Conservation (phyloP, 2,113 vertebrate species). For the Chaenocephalus aceratus region DNA sequence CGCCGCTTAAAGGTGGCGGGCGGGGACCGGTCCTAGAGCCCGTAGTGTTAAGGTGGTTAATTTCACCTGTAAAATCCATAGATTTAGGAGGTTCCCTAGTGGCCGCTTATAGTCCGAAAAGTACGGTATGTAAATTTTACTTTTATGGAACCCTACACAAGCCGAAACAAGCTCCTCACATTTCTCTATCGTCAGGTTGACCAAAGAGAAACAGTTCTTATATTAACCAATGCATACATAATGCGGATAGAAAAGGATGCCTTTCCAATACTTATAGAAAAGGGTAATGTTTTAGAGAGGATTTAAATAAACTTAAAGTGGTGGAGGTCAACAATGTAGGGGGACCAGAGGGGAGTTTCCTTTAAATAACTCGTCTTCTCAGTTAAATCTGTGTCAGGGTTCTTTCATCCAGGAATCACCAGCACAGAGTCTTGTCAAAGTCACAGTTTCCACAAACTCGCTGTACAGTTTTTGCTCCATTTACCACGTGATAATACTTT, state of each 20-base stretch:
- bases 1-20: no score
- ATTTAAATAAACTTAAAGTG: neutral
- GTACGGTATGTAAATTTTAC: no score
- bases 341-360: slow-evolving; percentile 27
- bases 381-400: slow-evolving; percentile 25
- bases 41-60: no score
- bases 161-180: no score
- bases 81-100: no score
- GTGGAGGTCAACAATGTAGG: neutral
- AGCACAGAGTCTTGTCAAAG: slow-evolving; percentile 46
- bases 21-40: no score
- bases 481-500: slow-evolving; percentile 60
- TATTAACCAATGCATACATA: neutral
- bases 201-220: neutral
- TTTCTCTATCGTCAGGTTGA: no score
- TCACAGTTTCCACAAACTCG: slow-evolving; percentile 60
- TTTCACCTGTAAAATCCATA: no score
- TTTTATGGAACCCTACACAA: no score
- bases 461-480: slow-evolving; percentile 60
- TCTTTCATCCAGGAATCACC: slow-evolving; percentile 49
- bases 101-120: no score
- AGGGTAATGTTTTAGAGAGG: no score
- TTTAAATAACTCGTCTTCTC: slow-evolving; percentile 32
- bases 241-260: neutral
- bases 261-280: neutral